phyloP scores from a whole-genome alignment of 2,888 invertebrate genomes.

The Thysanoteuthis rhombus region DNA sequence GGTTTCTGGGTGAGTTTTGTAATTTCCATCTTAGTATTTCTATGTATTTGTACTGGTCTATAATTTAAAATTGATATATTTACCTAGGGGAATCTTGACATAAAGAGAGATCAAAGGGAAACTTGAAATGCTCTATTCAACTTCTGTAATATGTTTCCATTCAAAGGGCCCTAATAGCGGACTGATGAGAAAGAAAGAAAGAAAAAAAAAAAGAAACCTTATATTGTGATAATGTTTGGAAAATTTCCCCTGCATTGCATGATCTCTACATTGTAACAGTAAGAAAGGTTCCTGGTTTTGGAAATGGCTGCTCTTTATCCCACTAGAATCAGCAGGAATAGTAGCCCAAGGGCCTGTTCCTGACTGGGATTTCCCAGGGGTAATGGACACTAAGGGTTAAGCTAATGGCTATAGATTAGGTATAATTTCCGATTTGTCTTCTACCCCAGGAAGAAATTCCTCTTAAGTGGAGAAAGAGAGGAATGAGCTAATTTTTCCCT shows the following conservation, averaged over 20 bases:
- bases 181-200: neutral
- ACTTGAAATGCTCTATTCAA: neutral
- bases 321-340: neutral
- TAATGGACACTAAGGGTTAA: neutral
- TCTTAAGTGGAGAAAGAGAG: neutral
- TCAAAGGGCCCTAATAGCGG: neutral
- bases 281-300: neutral
- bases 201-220: neutral
- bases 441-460: neutral
- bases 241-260: neutral
- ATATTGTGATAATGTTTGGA: neutral
- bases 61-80: no score
- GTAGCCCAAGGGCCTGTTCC: neutral
- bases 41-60: no score
- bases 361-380: neutral
- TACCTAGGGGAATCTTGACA: neutral
- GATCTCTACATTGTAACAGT: neutral
- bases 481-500: neutral
- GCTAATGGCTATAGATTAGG: constrained; percentile 12
- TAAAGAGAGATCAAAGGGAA: neutral
- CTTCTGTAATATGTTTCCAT: neutral
- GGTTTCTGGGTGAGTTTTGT: no score
- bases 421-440: neutral
- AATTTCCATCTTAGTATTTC: no score
- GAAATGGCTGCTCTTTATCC: neutral